Evolutionary conservation across 2,113 vertebrate species (phyloP), one percentile per base, ranked within the genome.

Genomic region (Pleuronectes platessa): DNA sequence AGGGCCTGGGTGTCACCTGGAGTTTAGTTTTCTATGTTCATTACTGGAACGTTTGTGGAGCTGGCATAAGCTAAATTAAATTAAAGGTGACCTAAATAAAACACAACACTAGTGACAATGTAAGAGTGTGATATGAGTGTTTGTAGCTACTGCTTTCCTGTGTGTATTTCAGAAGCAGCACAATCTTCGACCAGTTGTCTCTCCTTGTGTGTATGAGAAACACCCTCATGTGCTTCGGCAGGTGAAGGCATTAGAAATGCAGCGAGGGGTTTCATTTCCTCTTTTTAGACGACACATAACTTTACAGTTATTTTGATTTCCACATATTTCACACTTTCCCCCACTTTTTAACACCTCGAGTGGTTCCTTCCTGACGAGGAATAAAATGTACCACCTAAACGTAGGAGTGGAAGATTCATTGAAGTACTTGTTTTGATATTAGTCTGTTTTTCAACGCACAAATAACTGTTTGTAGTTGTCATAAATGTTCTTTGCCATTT

Each of bases 1-100:
- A 18, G 66, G 31, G 42, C 23, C 58, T 73, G 85, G 76, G 82
- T 88, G 88, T 83, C 79, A 76, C 76, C 81, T 64, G 60, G 21
- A 76, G 61, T 84, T 74, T 66, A 80, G 55, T 72, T 80, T 75
- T 83, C 62, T 24, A 31, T 24, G 61, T 51, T 65, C 65, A 45
- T 79, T 79, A 63, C 55, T 56, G 51, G 23, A 53, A 17, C 23
- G 23, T 65, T 58, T 31, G 24, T 15, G 23, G 26, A 72, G 47
- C 47, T 51, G 47, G 47, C 14, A 74, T 24, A 20, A 64, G 55
- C 17, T 7, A 31, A 31, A 8, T 31, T 7, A 31, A 31, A 31
- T 1, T 7, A 31, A 31, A 31, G 6, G 31, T 31, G 31, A 31
- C 31, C 31, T 31, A 31, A 0, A 31, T 31, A 31, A 7, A 6